A percentile compares a stretch with the other conserved stretches of the same genome.
These are phyloP conservation scores for Octomys mimax DNA, from an alignment of 2,797 vertebrate genomes.

Conservation along the genomic window DNA sequence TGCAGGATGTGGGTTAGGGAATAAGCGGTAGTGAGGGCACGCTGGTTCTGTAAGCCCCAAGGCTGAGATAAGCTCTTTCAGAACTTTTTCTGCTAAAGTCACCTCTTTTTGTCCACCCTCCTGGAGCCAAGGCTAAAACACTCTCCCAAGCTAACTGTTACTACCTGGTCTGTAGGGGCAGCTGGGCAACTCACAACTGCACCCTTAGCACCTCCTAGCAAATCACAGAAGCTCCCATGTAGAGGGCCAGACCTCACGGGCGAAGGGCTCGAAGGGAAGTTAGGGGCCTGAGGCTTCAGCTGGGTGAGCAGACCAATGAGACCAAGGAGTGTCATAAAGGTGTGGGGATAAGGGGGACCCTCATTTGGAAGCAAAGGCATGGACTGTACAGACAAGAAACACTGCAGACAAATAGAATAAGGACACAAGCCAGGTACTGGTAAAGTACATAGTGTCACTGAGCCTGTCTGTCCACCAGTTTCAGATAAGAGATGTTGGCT, in stretches of 20 bases:
- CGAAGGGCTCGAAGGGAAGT: not conserved
- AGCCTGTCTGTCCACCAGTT: not conserved
- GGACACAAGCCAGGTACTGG: not conserved
- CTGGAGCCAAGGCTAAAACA: not conserved
- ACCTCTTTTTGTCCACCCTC: not conserved
- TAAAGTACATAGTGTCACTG: not conserved
- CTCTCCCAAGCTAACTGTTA: not conserved
- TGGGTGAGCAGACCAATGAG: not conserved
- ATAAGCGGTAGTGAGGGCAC: not conserved
- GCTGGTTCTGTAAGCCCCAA: not conserved
- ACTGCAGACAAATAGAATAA: not conserved
- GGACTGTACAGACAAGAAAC: not conserved
- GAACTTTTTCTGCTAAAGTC: not conserved
- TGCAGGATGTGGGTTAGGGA: not conserved
- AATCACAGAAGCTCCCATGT: not conserved
- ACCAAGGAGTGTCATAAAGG: not conserved
- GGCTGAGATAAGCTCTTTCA: not conserved
- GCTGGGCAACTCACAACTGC: not conserved
- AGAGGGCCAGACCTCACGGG: accelerated
- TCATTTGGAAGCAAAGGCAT: not conserved
- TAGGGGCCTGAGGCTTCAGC: not conserved
- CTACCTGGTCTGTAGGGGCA: not conserved
- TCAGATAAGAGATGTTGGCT: not conserved
- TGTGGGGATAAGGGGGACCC: not conserved
- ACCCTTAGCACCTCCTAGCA: not conserved